These are phyloP conservation scores for Chauna torquata DNA, from an alignment of 2,113 vertebrate species.

Conservation along the genomic window DNA sequence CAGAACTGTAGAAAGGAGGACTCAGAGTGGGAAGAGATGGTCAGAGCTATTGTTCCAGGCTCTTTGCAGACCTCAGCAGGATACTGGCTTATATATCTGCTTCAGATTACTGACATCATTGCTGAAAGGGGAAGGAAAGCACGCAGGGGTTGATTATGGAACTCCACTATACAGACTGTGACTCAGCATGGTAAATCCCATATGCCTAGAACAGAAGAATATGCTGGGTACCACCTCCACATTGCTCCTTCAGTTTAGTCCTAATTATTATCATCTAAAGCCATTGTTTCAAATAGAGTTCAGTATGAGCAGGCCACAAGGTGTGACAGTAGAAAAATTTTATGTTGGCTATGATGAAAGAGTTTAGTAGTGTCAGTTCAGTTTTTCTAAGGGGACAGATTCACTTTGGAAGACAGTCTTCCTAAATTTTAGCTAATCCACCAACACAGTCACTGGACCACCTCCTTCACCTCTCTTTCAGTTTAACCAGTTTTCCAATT, in stretches of 20 bases:
- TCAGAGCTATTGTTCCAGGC: conserved; percentile 49
- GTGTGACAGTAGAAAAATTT: background rate
- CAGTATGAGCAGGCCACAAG: background rate
- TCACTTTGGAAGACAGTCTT: background rate
- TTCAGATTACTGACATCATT: conserved; percentile 41
- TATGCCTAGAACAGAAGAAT: background rate
- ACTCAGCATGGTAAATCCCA: conserved; percentile 4
- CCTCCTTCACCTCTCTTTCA: background rate
- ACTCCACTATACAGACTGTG: background rate
- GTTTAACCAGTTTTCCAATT: background rate
- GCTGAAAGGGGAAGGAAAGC: conserved; percentile 42
- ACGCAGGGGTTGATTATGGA: background rate
- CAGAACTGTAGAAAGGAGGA: background rate
- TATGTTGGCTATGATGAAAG: background rate
- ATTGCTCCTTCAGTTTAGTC: background rate
- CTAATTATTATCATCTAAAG: background rate
- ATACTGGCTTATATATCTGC: conserved; percentile 31
- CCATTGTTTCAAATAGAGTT: background rate
- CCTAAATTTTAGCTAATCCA: background rate
- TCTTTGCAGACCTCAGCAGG: conserved; percentile 25
- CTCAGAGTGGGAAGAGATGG: background rate
- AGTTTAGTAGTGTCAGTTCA: background rate
- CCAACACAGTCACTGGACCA: background rate
- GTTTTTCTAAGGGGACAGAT: background rate
- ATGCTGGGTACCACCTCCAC: background rate